A percentile compares a stretch with the other conserved stretches of the same genome.
phyloP scores from a whole-genome alignment of 2,797 vertebrate genomes.

The Pelodytes ibericus region DNA sequence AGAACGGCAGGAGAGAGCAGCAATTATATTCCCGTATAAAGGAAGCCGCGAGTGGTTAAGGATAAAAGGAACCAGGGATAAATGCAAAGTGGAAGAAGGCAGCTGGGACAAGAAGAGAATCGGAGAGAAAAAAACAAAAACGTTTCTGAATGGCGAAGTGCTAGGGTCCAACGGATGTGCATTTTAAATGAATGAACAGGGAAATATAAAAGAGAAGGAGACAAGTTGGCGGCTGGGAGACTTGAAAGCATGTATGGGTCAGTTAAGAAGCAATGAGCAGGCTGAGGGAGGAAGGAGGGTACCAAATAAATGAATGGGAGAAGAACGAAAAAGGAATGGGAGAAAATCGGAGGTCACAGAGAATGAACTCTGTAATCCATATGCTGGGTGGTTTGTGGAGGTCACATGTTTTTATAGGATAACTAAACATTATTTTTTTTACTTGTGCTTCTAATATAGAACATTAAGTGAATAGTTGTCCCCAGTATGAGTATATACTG shows the following conservation, averaged over 20 bases:
- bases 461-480: no score
- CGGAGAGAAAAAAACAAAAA: not conserved
- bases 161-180: not conserved
- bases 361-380: no score
- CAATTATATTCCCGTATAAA: slow-evolving; percentile 38
- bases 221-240: not conserved
- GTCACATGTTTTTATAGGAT: no score
- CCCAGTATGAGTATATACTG: no score
- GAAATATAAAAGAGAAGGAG: not conserved
- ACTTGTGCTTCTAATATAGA: no score
- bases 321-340: not conserved
- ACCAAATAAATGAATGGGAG: not conserved
- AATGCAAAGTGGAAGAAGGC: slow-evolving; percentile 29
- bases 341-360: no score
- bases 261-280: not conserved
- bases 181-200: not conserved
- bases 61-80: slow-evolving; percentile 29
- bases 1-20: slow-evolving; percentile 16
- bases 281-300: not conserved
- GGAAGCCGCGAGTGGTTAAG: slow-evolving; percentile 10
- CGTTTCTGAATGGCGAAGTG: slow-evolving; percentile 22
- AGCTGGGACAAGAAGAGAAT: slow-evolving; percentile 23
- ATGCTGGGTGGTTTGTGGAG: no score
- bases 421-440: no score
- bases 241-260: slow-evolving; percentile 18